Conservation (phyloP, 53 echinoderm and acorn worm species). For the Paracentrotus lividus region DNA sequence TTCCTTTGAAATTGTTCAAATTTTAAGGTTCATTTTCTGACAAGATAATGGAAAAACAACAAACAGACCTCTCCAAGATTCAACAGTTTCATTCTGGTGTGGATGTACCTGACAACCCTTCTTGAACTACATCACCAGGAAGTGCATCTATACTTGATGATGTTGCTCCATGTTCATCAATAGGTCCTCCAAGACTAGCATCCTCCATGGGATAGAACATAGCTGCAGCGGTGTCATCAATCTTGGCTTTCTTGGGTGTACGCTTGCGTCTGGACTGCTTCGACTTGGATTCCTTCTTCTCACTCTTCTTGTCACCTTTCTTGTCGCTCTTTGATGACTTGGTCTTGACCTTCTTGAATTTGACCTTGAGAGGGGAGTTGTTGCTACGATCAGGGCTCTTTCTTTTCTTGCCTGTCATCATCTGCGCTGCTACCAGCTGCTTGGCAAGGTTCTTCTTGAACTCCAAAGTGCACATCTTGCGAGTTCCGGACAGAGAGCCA, state of each 20-base stretch:
- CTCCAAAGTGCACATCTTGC: constrained; percentile 70
- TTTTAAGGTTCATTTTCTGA: background rate
- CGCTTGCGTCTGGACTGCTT: background rate
- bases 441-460: constrained; percentile 71
- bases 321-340: constrained; percentile 63
- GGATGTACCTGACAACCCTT: constrained; percentile 9
- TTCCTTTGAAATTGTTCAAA: background rate
- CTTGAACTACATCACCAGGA: background rate
- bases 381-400: constrained; percentile 16
- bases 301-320: constrained; percentile 50
- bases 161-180: background rate
- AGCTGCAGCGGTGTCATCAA: constrained; percentile 18
- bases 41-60: background rate
- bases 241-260: constrained; percentile 22
- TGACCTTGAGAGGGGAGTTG: constrained; percentile 60
- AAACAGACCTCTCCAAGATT: background rate
- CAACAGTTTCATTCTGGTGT: background rate
- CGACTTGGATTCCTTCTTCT: constrained; percentile 11
- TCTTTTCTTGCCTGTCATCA: constrained; percentile 60
- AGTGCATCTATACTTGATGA: background rate
- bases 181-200: background rate
- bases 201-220: constrained; percentile 57
- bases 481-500: constrained; percentile 37
- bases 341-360: constrained; percentile 58
- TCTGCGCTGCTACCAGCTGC: constrained; percentile 60